Evolutionary conservation across 2,888 invertebrate genomes (phyloP).

Genomic region (Drosophila borborema): DNA sequence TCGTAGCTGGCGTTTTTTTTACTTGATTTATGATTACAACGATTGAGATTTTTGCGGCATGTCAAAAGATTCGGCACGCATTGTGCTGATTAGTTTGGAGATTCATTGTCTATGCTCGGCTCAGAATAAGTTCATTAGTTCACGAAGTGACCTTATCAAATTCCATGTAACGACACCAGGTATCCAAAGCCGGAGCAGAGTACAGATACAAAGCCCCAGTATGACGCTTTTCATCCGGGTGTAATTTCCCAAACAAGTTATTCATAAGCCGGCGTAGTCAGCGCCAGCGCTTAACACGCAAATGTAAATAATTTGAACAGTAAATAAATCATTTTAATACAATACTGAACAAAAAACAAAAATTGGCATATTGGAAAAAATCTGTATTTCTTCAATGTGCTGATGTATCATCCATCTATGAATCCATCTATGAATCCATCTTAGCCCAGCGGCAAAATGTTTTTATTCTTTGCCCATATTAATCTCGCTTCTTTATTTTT

Average conservation of each 20-base stretch:
- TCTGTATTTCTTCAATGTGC: slow-evolving; percentile 19
- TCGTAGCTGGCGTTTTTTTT: slow-evolving; percentile 57
- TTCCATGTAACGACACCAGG: slow-evolving; percentile 44
- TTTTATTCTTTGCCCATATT: slow-evolving; percentile 53
- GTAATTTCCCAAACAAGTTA: slow-evolving; percentile 78
- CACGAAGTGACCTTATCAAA: slow-evolving; percentile 57
- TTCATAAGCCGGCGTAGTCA: slow-evolving; percentile 56
- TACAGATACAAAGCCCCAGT: slow-evolving; percentile 10
- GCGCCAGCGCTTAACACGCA: slow-evolving; percentile 60
- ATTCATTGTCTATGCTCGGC: slow-evolving; percentile 38
- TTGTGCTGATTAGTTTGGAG: slow-evolving; percentile 59
- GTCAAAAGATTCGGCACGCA: slow-evolving; percentile 74
- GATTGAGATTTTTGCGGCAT: slow-evolving; percentile 59
- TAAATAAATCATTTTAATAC: slow-evolving; percentile 41
- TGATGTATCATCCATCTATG: neutral
- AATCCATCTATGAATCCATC: neutral
- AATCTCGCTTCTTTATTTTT: slow-evolving; percentile 21
- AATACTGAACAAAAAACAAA: neutral
- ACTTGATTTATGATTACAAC: slow-evolving; percentile 75
- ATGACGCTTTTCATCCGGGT: slow-evolving; percentile 68
- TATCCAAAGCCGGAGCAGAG: neutral
- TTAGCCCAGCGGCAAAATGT: slow-evolving; percentile 41
- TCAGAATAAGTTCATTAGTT: slow-evolving; percentile 67
- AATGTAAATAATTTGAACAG: slow-evolving; percentile 70
- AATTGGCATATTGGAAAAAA: slow-evolving; percentile 7